Evolutionary conservation across 2,113 vertebrate species (phyloP), one percentile per base, ranked within the genome.

Genomic region (Acinonyx jubatus): DNA sequence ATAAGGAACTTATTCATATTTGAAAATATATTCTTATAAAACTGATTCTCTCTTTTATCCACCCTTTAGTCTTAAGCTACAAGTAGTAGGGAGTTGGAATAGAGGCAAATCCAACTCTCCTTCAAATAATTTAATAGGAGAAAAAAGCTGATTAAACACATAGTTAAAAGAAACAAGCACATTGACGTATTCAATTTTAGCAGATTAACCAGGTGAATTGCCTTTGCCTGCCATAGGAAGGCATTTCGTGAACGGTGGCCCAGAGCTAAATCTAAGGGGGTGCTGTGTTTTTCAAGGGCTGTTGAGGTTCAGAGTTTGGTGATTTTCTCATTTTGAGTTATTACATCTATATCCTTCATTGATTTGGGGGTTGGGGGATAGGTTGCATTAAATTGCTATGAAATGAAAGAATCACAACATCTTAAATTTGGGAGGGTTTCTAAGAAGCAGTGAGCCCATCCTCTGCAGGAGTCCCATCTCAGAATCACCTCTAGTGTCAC

Each of bases 391-490:
- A 21, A 57, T 94, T 86, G 11, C 65, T 73, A 8, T 78, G 63
- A 92, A 86, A 94, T 19, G 61, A 68, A 85, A 50, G 27, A 66
- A 31, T 71, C 57, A 13, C 14, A 91, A 38, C 15, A 23, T 71
- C n/a, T 88, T 84, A n/a, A 18, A 48, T 80, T n/a, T 76, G 38
- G 41, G n/a, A 83, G 16, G 1, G 2, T 45, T 3, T 95, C 41
- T 82, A n/a, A 79, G 31, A 15, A 76, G 18, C 5, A 61, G 10
- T 14, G 5, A 82, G 31, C 31, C 55, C 27, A 29, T 48, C 13
- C 5, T 31, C 9, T 3, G 3, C 9, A n/a, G 29, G 12, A 41
- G 2, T 19, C 4, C 23, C 11, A n/a, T 33, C 4, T 55, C 48
- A 21, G 9, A 66, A 57, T 63, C 29, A 52, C 57, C 63, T 33